A percentile compares a stretch with the other conserved stretches of the same genome.
These are phyloP conservation scores for Ictidomys tridecemlineatus DNA, from an alignment of 2,113 vertebrate species.

Conservation along the genomic window DNA sequence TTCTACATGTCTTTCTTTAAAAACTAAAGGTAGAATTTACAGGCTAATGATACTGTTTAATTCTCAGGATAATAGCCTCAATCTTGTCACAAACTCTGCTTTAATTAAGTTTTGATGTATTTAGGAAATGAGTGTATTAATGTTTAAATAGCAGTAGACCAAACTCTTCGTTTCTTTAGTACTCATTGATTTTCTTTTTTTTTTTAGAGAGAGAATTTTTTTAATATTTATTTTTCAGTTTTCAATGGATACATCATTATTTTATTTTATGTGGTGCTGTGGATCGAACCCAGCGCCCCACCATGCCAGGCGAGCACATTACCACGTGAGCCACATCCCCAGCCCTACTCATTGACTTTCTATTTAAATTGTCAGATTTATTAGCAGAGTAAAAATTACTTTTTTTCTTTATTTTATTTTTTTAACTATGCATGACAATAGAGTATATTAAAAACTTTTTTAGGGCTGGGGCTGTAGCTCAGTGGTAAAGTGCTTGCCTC, in stretches of 20 bases:
- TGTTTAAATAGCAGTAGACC: constrained; percentile 48
- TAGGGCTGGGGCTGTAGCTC: too few species aligned
- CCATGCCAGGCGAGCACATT: too few species aligned
- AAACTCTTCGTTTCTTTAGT: constrained; percentile 57
- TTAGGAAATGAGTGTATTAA: constrained; percentile 28
- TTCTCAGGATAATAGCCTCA: neutral
- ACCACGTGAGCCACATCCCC: too few species aligned
- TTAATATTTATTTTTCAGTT: too few species aligned
- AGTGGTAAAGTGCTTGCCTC: too few species aligned
- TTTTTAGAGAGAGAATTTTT: too few species aligned
- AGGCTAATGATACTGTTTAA: neutral
- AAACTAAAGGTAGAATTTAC: constrained; percentile 49
- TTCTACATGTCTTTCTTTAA: constrained; percentile 29
- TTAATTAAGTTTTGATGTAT: constrained; percentile 39
- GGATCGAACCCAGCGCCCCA: too few species aligned
- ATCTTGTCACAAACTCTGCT: constrained; percentile 46
- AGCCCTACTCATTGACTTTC: neutral
- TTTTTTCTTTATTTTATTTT: too few species aligned
- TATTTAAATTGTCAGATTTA: constrained; percentile 55
- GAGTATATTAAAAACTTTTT: too few species aligned
- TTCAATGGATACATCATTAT: too few species aligned
- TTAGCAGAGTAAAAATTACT: constrained; percentile 48
- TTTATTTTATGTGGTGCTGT: too few species aligned
- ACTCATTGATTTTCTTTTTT: neutral
- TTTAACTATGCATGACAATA: too few species aligned